Evolutionary conservation across 1,140 invertebrate genomes (phyloP).

Genomic region (Pseudomyrmex gracilis): DNA sequence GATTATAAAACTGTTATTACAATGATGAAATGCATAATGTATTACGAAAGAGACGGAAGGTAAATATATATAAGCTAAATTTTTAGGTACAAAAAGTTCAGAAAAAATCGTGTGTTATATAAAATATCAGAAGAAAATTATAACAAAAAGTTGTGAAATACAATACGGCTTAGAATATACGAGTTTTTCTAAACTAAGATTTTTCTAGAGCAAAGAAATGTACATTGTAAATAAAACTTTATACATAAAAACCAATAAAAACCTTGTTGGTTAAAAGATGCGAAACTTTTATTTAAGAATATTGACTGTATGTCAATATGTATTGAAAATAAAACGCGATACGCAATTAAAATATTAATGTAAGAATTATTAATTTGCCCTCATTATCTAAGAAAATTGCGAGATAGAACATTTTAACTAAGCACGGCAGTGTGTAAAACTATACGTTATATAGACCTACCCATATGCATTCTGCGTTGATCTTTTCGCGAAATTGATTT

Average conservation of each 20-base stretch:
- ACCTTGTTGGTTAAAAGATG: slow-evolving; percentile 62
- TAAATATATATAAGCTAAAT: slow-evolving; percentile 62
- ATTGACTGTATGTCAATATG: slow-evolving; percentile 44
- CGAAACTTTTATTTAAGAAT: slow-evolving; percentile 30
- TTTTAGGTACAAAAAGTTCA: slow-evolving; percentile 64
- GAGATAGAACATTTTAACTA: no score
- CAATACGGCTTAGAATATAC: slow-evolving; percentile 25
- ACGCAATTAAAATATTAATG: not conserved
- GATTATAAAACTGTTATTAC: slow-evolving; percentile 25
- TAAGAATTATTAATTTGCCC: no score
- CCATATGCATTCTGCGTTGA: no score
- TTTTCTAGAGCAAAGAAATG: slow-evolving; percentile 63
- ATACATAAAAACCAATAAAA: slow-evolving; percentile 68
- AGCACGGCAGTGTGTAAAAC: no score
- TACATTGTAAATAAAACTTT: slow-evolving; percentile 74
- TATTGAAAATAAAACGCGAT: not conserved
- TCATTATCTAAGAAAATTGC: no score
- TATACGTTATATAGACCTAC: no score
- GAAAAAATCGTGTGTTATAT: slow-evolving; percentile 10
- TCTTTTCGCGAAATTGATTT: no score
- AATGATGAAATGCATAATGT: not conserved
- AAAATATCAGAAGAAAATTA: slow-evolving; percentile 16
- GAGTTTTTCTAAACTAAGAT: slow-evolving; percentile 39
- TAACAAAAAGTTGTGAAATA: slow-evolving; percentile 40
- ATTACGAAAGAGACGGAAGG: slow-evolving; percentile 10